Conservation (phyloP, 2,797 vertebrate species). For the Siniperca obscura region DNA sequence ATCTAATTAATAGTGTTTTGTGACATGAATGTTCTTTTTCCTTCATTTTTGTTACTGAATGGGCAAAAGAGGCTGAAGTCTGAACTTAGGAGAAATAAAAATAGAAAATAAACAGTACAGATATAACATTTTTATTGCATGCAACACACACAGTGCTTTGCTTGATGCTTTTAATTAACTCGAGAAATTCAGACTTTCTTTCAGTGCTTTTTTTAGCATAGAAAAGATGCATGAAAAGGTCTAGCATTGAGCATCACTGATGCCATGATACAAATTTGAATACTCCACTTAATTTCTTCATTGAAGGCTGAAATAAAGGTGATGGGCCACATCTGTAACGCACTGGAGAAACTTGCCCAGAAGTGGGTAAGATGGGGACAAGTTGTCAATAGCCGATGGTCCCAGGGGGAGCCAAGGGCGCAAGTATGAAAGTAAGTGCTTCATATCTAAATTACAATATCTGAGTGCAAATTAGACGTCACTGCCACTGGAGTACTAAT, state of each 20-base stretch:
- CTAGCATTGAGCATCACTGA: neutral
- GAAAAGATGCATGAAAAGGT: neutral
- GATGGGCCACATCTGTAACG: constrained; percentile 11
- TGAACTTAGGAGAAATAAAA: neutral
- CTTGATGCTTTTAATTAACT: constrained; percentile 27
- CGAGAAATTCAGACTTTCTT: neutral
- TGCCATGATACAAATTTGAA: constrained; percentile 38
- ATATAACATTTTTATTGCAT: neutral
- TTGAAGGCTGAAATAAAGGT: constrained; percentile 37
- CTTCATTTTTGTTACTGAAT: constrained; percentile 3
- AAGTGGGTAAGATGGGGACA: constrained; percentile 26
- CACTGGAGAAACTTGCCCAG: constrained; percentile 24
- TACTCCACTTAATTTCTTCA: constrained; percentile 30
- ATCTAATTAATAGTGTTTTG: constrained; percentile 2
- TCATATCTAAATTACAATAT: constrained; percentile 62
- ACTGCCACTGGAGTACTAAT: constrained; percentile 49
- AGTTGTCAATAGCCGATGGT: constrained; percentile 35
- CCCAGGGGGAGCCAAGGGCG: constrained; percentile 37
- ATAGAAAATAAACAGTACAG: neutral
- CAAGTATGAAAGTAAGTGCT: constrained; percentile 47
- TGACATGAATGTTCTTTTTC: neutral
- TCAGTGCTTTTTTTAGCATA: neutral
- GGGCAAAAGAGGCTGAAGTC: neutral
- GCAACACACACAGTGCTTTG: neutral
- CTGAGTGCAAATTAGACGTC: constrained; percentile 75